Evolutionary conservation across 2,888 invertebrate genomes (phyloP).

Genomic region (Sinopyrophorus schimmeli): DNA sequence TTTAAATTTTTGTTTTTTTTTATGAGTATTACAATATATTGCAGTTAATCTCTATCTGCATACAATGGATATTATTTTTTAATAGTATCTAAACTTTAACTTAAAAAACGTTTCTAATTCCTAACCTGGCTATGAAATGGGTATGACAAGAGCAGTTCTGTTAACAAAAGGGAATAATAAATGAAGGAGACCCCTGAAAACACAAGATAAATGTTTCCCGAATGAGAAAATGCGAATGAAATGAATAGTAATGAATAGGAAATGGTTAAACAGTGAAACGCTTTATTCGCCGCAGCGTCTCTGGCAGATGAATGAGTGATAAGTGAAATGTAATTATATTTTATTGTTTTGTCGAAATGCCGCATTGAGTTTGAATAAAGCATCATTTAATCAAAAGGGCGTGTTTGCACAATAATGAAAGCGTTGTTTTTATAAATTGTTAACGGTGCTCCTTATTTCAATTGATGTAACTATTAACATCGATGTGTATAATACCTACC

Average conservation of each 20-base stretch:
- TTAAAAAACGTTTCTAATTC: no score
- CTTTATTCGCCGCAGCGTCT: slow-evolving; percentile 50
- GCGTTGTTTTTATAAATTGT: slow-evolving; percentile 26
- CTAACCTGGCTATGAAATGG: slow-evolving; percentile 27
- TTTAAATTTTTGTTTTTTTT: no score
- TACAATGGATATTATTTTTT: no score
- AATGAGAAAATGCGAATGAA: slow-evolving; percentile 54
- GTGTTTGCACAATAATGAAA: slow-evolving; percentile 22
- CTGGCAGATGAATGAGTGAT: slow-evolving; percentile 54
- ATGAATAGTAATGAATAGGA: slow-evolving; percentile 55
- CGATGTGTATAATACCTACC: no score
- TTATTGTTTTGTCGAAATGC: slow-evolving; percentile 53
- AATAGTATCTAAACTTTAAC: no score
- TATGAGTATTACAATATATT: no score
- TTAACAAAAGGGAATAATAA: slow-evolving; percentile 48
- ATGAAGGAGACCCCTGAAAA: slow-evolving; percentile 47
- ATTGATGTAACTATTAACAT: no score
- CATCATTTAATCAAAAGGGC: slow-evolving; percentile 46
- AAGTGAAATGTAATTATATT: slow-evolving; percentile 55
- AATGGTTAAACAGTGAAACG: slow-evolving; percentile 53
- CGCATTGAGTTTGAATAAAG: slow-evolving; percentile 50
- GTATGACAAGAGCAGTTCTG: slow-evolving; percentile 37
- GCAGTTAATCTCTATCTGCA: no score
- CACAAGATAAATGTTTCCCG: slow-evolving; percentile 51
- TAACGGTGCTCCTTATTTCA: slow-evolving; percentile 8